Conservation (phyloP, 1,140 invertebrate species). For the Bradynema listronoti region DNA sequence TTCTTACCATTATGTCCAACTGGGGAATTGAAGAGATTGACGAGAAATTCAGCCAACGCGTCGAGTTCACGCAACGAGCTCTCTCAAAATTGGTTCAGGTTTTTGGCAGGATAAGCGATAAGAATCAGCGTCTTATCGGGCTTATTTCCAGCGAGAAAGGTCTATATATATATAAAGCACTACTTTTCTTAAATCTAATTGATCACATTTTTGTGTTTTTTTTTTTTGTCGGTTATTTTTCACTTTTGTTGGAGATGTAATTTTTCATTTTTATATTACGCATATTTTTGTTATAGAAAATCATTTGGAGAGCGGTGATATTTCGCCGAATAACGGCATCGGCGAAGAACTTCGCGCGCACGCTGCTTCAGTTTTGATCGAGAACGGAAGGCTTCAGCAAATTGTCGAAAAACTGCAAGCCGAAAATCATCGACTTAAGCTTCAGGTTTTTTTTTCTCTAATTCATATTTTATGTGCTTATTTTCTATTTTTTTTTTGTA, state of each 20-base stretch:
- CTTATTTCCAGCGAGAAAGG: constrained; percentile 9
- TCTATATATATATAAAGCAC: neutral
- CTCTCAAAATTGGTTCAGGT: constrained; percentile 26
- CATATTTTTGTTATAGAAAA: no score
- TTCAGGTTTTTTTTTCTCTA: constrained; percentile 11
- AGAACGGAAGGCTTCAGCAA: constrained; percentile 23
- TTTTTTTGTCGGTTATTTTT: neutral
- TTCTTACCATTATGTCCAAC: constrained; percentile 20
- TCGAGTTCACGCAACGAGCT: constrained; percentile 32
- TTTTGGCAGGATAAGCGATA: constrained; percentile 17
- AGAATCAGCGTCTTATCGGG: neutral
- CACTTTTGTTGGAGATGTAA: no score
- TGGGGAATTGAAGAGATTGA: constrained; percentile 27
- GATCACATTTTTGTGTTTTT: neutral
- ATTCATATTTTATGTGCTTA: neutral
- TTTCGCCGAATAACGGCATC: no score
- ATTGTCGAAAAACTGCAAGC: constrained; percentile 25
- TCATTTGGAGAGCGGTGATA: no score
- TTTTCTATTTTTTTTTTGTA: constrained; percentile 4
- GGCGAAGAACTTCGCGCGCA: constrained; percentile 11
- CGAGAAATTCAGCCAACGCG: constrained; percentile 24
- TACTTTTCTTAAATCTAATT: constrained; percentile 1
- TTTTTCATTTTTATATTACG: no score
- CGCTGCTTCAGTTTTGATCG: constrained; percentile 11
- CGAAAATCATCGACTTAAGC: constrained; percentile 35